Conservation (phyloP, 2,888 invertebrate species). For the Abscondita cerata region DNA sequence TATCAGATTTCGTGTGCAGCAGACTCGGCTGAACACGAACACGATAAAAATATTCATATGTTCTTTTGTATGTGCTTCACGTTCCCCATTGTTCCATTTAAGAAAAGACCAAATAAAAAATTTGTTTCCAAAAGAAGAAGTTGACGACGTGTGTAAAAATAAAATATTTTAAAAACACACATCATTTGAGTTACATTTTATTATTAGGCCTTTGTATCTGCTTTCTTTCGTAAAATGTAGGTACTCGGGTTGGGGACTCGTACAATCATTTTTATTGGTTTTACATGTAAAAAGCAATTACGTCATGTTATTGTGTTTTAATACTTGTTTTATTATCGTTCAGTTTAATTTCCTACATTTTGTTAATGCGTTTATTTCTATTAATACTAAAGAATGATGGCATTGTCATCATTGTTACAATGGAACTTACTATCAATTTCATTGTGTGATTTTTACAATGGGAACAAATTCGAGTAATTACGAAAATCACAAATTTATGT, state of each 20-base stretch:
- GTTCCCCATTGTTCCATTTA: constrained; percentile 21
- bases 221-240: constrained; percentile 9
- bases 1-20: constrained; percentile 30
- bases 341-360: no score
- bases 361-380: no score
- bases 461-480: no score
- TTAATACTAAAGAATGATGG: no score
- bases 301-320: no score
- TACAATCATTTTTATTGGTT: constrained; percentile 15
- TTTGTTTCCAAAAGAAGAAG: constrained; percentile 16
- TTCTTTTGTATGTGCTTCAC: constrained; percentile 24
- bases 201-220: neutral
- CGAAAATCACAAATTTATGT: no score
- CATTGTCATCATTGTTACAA: no score
- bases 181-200: constrained; percentile 12
- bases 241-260: constrained; percentile 3
- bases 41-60: constrained; percentile 14
- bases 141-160: constrained; percentile 24
- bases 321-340: no score
- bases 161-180: constrained; percentile 13
- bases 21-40: constrained; percentile 27
- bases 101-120: constrained; percentile 20
- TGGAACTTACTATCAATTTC: no score
- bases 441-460: no score
- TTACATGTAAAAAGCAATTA: constrained; percentile 3